Evolutionary conservation across 2,113 vertebrate species (phyloP).

Genomic region (Oenanthe melanoleuca): DNA sequence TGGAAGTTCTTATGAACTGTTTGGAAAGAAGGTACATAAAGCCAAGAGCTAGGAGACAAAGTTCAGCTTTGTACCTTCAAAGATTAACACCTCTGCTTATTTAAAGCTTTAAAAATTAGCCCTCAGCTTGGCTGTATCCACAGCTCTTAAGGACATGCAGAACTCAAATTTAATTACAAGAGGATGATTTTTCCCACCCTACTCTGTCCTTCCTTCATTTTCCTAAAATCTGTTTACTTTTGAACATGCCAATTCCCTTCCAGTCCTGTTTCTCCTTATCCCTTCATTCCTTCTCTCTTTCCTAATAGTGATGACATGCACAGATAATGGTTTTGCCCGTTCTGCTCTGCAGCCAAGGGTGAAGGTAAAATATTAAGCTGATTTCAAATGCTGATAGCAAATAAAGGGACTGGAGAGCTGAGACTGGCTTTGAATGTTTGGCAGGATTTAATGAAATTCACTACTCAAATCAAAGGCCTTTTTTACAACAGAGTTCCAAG

Average conservation of each 20-base stretch:
- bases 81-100: neutral
- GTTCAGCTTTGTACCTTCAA: neutral
- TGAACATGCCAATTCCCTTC: neutral
- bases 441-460: slow-evolving; percentile 45
- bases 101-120: slow-evolving; percentile 51
- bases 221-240: slow-evolving; percentile 53
- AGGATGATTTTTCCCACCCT: neutral
- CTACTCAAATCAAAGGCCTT: slow-evolving; percentile 26
- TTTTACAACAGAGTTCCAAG: neutral
- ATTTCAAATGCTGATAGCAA: slow-evolving; percentile 40
- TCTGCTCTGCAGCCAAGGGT: slow-evolving; percentile 33
- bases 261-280: neutral
- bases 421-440: slow-evolving; percentile 26
- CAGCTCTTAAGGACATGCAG: neutral
- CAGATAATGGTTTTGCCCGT: slow-evolving; percentile 24
- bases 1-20: neutral
- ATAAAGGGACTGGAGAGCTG: neutral
- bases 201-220: neutral
- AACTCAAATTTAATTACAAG: slow-evolving; percentile 24
- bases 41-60: neutral
- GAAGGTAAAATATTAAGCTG: slow-evolving; percentile 57
- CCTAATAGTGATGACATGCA: neutral
- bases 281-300: neutral
- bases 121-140: neutral
- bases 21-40: neutral